Evolutionary conservation across 1,140 invertebrate genomes (phyloP).

Genomic region (Pseudomyrmex flavicornis): DNA sequence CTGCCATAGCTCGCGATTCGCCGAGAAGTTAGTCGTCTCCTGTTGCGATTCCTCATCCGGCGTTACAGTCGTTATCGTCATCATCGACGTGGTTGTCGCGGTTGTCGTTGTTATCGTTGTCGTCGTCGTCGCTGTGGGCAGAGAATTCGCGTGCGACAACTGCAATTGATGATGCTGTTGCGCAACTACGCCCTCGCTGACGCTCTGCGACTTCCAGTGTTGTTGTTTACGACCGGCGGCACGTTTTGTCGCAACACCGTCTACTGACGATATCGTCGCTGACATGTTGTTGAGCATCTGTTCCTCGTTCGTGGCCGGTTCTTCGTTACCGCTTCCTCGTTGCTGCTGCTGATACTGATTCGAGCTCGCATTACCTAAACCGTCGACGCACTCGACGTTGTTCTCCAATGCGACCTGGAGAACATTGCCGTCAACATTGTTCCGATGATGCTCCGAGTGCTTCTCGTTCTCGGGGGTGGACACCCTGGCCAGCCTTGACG

Average conservation of each 20-base stretch:
- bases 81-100: neutral
- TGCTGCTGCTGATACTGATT: constrained; percentile 51
- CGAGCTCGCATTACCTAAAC: neutral
- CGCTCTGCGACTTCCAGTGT: constrained; percentile 84
- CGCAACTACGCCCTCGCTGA: constrained; percentile 76
- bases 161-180: constrained; percentile 60
- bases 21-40: constrained; percentile 80
- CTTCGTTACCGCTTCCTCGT: constrained; percentile 59
- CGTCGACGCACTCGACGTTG: constrained; percentile 22
- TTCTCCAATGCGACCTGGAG: constrained; percentile 30
- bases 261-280: constrained; percentile 54
- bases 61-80: neutral
- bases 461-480: constrained; percentile 72
- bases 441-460: constrained; percentile 46
- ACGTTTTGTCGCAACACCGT: constrained; percentile 73
- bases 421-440: constrained; percentile 1
- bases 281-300: constrained; percentile 36
- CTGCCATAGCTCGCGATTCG: constrained; percentile 88
- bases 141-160: constrained; percentile 55
- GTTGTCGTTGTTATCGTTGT: constrained; percentile 14
- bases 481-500: constrained; percentile 67
- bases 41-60: constrained; percentile 34
- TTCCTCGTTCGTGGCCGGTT: constrained; percentile 59
- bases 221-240: constrained; percentile 79
- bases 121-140: constrained; percentile 40